These are phyloP conservation scores for Axinella damicornis DNA, from an alignment of 37 sponge, comb jelly and placozoan species.

Conservation along the genomic window DNA sequence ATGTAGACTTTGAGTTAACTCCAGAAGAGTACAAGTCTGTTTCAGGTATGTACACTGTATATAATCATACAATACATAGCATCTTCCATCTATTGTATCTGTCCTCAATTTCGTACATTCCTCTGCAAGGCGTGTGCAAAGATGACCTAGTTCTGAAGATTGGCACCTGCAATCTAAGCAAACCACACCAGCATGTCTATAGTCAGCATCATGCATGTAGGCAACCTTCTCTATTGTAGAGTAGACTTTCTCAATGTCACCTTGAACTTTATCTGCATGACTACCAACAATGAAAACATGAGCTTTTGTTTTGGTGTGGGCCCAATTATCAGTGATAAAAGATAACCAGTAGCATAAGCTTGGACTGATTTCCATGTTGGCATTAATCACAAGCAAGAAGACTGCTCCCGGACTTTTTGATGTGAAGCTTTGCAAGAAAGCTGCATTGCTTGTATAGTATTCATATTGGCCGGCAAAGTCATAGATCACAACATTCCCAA, in stretches of 20 bases:
- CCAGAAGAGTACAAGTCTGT: too few species aligned
- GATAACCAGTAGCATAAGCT: constrained; percentile 21
- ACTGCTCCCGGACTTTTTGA: background rate
- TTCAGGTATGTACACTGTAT: too few species aligned
- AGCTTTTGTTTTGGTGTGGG: background rate
- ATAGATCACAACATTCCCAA: constrained; percentile 25
- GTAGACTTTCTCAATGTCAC: background rate
- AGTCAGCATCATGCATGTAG: background rate
- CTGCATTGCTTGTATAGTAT: constrained; percentile 32
- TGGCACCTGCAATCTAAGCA: too few species aligned
- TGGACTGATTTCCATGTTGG: background rate
- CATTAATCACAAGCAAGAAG: constrained; percentile 35
- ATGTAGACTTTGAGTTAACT: background rate
- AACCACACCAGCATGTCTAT: too few species aligned
- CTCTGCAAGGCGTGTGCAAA: too few species aligned
- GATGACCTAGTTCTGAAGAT: too few species aligned
- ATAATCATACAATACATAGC: too few species aligned
- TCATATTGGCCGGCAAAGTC: constrained; percentile 49
- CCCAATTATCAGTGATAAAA: background rate
- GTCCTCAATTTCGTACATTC: too few species aligned
- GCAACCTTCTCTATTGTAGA: background rate
- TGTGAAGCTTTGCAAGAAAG: background rate
- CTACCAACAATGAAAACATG: constrained; percentile 36
- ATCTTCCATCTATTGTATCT: too few species aligned
- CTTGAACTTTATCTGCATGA: constrained; percentile 8